These are phyloP conservation scores for Sclerurus mexicanus DNA, from an alignment of 2,113 vertebrate genomes.

Conservation along the genomic window DNA sequence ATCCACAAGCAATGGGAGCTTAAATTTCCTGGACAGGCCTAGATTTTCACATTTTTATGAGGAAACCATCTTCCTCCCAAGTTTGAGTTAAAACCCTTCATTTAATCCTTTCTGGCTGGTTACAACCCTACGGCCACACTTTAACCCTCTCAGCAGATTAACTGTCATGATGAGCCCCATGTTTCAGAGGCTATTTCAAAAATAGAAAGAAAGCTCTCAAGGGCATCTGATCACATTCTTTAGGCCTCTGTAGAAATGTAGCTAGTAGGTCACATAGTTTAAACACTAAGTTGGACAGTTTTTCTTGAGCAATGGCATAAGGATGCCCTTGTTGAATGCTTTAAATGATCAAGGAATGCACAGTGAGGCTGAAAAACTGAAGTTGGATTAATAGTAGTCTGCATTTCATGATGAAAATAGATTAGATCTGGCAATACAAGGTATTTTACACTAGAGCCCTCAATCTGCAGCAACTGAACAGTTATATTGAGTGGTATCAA, in stretches of 20 bases:
- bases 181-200: background rate
- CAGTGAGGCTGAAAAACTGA: background rate
- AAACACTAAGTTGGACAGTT: background rate
- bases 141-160: background rate
- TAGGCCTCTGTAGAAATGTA: background rate
- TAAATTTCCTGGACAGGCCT: background rate
- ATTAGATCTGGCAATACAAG: background rate
- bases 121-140: background rate
- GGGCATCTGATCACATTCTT: background rate
- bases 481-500: background rate
- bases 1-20: background rate
- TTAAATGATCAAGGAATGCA: background rate
- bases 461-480: background rate
- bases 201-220: background rate
- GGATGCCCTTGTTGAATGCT: background rate
- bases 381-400: background rate
- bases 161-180: background rate
- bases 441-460: background rate
- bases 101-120: background rate
- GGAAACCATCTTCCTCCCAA: background rate
- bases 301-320: background rate
- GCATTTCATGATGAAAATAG: background rate
- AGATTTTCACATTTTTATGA: background rate
- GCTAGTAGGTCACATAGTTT: background rate
- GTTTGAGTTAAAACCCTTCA: background rate